Evolutionary conservation across 1,140 invertebrate species (phyloP), one percentile per base, ranked within the genome.

Genomic region (Leptinotarsa lineolata): DNA sequence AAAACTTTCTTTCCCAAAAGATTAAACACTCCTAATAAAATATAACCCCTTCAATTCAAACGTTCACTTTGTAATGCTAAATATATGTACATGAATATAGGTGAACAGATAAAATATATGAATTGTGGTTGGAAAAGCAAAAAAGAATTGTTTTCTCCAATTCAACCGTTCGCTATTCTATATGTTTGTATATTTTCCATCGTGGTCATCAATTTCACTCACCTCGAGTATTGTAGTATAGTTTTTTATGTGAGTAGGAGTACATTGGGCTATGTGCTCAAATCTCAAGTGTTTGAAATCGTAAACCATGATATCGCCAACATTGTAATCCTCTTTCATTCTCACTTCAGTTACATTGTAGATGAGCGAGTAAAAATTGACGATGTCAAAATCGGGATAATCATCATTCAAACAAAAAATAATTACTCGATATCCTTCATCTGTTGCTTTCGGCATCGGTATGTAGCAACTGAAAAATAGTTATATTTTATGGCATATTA

Each of bases 341-440:
- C 78, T 66, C 21, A 79, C 69, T 71, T 77, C 76, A 4, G 65
- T 60, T 20, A 79, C n/a, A 44, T 79, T 79, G 64, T 72, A 79
- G 1, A 71, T 21, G 21, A 70, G 72, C 15, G 74, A 72, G 44
- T 76, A 70, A 68, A 69, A 77, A 45, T 74, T 70, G 8, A 59
- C 18, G 3, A 72, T 18, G 21, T 77, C 22, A 18, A 77, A 76
- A 46, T 72, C 72, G 24, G 74, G 72, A 6, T 59, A 45, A 70
- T 78, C 48, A 1, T 60, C 11, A 21, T 30, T 59, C 3, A 76
- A 21, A 65, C 76, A 76, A 5, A 74, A 65, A 2, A 79, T 18
- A 8, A 69, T 72, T 1, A 79, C 66, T 54, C 78, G 54, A 58
- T 74, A 76, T 15, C 76, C 48, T 18, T 72, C 54, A 15, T 70